phyloP scores from a whole-genome alignment of 1,140 invertebrate species.

The Fragariocoptes setiger region DNA sequence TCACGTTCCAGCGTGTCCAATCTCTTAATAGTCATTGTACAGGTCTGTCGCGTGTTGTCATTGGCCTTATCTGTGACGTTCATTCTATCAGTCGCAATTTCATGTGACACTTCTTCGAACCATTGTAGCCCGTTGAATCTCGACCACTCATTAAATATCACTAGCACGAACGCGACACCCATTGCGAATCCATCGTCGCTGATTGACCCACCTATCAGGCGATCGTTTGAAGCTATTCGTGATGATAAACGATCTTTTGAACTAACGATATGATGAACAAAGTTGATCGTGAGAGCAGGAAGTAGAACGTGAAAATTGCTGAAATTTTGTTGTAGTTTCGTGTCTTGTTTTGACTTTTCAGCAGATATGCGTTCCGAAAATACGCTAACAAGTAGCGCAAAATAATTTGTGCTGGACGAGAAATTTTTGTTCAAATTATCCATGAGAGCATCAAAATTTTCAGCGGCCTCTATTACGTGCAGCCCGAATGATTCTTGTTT shows the following conservation, averaged over 20 bases:
- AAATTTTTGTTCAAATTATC: slow-evolving; percentile 48
- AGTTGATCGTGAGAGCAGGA: slow-evolving; percentile 73
- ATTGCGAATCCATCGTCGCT: slow-evolving; percentile 95
- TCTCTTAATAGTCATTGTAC: slow-evolving; percentile 59
- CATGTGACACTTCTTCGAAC: slow-evolving; percentile 56
- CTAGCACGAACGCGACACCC: slow-evolving; percentile 40
- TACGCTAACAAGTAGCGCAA: slow-evolving; percentile 67
- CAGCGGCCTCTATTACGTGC: slow-evolving; percentile 28
- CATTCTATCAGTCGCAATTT: slow-evolving; percentile 14
- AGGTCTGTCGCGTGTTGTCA: slow-evolving; percentile 32
- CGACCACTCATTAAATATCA: slow-evolving; percentile 27
- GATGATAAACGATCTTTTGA: slow-evolving; percentile 34
- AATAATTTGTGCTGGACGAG: slow-evolving; percentile 73
- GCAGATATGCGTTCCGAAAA: slow-evolving; percentile 24
- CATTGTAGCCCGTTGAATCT: slow-evolving; percentile 80
- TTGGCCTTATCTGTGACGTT: background rate
- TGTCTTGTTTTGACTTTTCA: background rate
- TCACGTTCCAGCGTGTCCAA: slow-evolving; percentile 48
- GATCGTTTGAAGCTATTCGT: no score
- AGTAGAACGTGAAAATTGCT: slow-evolving; percentile 68
- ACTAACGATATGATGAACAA: slow-evolving; percentile 62
- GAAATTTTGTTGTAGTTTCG: slow-evolving; percentile 1
- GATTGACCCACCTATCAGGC: slow-evolving; percentile 38
- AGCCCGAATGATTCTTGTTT: slow-evolving; percentile 22
- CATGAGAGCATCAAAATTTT: slow-evolving; percentile 40